phyloP scores from a whole-genome alignment of 2,113 vertebrate genomes.

The Pontoporia blainvillei region DNA sequence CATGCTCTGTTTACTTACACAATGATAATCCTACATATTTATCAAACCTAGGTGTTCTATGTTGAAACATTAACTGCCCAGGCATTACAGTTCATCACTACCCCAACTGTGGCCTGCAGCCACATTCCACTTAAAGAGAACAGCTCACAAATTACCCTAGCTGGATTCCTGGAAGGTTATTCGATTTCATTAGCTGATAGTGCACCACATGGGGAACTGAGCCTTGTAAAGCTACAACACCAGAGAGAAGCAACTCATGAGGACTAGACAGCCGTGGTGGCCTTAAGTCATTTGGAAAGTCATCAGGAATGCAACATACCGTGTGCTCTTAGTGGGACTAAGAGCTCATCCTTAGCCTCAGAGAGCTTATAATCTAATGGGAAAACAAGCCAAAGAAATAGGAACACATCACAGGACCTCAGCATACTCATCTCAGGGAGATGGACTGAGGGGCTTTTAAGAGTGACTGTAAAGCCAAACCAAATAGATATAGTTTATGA shows the following conservation, averaged over 20 bases:
- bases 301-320: background rate
- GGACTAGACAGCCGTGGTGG: background rate
- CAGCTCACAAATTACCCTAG: background rate
- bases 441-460: background rate
- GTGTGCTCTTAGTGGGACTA: background rate
- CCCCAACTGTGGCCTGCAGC: background rate
- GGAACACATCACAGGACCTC: constrained; percentile 12
- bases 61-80: constrained; percentile 23
- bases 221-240: background rate
- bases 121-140: constrained; percentile 7
- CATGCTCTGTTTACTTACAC: constrained; percentile 34
- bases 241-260: background rate
- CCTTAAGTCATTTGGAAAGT: background rate
- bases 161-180: background rate
- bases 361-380: constrained; percentile 15
- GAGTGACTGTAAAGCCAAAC: background rate
- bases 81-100: background rate
- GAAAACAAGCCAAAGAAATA: background rate
- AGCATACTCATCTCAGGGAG: background rate
- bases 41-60: background rate
- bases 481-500: background rate
- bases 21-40: background rate
- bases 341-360: background rate
- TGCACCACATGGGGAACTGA: background rate
- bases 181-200: background rate